A percentile compares a stretch with the other conserved stretches of the same genome.
Evolutionary conservation across 2,888 invertebrate species (phyloP).

Genomic region (Dryobotodes eremita): DNA sequence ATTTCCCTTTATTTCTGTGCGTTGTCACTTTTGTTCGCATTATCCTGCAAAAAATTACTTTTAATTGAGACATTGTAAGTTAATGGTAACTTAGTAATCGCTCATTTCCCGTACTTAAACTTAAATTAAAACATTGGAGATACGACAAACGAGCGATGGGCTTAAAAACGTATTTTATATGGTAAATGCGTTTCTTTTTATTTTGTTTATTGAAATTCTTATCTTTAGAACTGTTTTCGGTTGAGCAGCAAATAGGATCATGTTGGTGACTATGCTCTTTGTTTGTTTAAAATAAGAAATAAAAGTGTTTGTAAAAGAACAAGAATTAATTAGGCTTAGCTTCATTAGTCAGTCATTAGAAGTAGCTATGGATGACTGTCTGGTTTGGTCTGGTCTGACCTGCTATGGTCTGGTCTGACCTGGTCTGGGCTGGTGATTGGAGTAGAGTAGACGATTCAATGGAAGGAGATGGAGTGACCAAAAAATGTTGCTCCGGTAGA

Average conservation of each 20-base stretch:
- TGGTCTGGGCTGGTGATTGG: background rate
- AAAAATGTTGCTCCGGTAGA: no score
- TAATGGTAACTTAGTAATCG: conserved; percentile 59
- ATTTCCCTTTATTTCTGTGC: conserved; percentile 7
- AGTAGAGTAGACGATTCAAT: background rate
- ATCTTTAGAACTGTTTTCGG: conserved; percentile 10
- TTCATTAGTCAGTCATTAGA: background rate
- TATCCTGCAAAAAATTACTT: conserved; percentile 34
- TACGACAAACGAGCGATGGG: conserved; percentile 46
- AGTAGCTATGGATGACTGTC: background rate
- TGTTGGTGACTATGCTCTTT: background rate
- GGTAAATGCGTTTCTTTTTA: conserved; percentile 21
- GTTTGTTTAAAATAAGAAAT: background rate
- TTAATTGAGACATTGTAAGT: conserved; percentile 55
- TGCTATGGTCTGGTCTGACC: no score
- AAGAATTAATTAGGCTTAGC: background rate
- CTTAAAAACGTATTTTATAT: conserved; percentile 57
- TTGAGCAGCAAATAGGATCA: background rate
- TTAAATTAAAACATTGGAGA: conserved; percentile 53
- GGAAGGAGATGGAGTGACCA: background rate
- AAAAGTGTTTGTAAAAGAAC: background rate
- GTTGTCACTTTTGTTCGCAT: conserved; percentile 18
- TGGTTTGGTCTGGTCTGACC: background rate
- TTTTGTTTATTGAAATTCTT: conserved; percentile 13
- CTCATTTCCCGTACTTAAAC: conserved; percentile 64